phyloP scores from a whole-genome alignment of 2,888 invertebrate genomes.

The Strigamia maritima region DNA sequence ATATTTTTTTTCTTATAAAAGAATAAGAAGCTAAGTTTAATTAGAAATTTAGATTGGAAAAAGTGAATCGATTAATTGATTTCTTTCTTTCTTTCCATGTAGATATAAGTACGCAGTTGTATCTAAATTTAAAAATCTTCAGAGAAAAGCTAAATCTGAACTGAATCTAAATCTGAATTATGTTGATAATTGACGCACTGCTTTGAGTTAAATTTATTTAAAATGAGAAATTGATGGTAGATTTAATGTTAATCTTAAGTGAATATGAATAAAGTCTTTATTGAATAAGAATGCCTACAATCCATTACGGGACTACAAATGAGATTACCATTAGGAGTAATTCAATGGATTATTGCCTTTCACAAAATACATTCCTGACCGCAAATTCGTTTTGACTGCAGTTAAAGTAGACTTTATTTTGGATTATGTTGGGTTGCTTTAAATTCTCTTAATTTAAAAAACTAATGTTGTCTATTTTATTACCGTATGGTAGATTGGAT shows the following conservation, averaged over 20 bases:
- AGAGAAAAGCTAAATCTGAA: neutral
- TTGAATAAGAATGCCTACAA: neutral
- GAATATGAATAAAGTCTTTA: neutral
- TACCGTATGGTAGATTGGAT: no score
- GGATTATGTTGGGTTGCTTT: neutral
- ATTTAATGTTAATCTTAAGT: neutral
- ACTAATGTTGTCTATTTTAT: no score
- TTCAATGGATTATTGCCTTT: slow-evolving; percentile 21
- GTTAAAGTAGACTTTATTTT: neutral
- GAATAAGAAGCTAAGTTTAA: neutral
- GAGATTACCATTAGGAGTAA: neutral
- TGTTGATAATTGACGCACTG: no score
- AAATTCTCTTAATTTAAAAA: neutral
- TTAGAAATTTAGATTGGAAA: neutral
- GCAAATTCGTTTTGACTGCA: slow-evolving; percentile 10
- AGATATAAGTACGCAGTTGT: neutral
- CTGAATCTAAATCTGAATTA: no score
- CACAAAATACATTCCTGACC: neutral
- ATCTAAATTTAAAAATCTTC: neutral
- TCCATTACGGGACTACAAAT: neutral
- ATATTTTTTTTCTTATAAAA: no score
- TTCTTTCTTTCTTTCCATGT: neutral
- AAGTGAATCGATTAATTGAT: slow-evolving; percentile 9
- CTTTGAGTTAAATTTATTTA: neutral
- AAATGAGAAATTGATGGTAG: neutral